Percentiles rank a stretch among this genome's conserved stretches.
These are phyloP conservation scores for Capricornis sumatraensis DNA, from an alignment of 2,113 vertebrate genomes.

Conservation along the genomic window DNA sequence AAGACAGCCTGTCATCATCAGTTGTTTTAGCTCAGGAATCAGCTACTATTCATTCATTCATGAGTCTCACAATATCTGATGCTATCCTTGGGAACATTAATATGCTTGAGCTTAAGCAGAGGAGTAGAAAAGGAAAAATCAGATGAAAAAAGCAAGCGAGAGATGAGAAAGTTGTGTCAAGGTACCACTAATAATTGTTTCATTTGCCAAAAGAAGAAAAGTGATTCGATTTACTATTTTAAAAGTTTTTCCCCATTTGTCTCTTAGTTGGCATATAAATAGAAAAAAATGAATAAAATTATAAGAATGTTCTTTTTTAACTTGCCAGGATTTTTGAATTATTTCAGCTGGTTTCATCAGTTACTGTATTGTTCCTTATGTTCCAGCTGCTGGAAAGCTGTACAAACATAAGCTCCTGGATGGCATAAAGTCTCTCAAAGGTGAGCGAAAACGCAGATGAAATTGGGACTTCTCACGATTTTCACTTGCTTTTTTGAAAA, in stretches of 20 bases:
- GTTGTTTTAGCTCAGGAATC: not conserved
- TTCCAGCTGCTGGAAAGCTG: conserved; percentile 30
- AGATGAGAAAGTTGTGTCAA: not conserved
- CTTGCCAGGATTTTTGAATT: not conserved
- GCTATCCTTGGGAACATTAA: not conserved
- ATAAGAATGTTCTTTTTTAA: not conserved
- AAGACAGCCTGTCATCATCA: not conserved
- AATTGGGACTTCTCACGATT: not conserved
- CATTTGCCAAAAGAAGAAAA: not conserved
- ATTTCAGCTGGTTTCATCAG: not conserved
- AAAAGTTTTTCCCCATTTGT: not conserved
- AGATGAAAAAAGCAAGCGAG: not conserved
- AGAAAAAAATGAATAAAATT: not conserved
- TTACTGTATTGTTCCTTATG: not conserved
- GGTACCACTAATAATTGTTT: not conserved
- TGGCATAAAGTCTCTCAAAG: not conserved
- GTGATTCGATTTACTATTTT: not conserved
- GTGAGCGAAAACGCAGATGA: conserved; percentile 29
- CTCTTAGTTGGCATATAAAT: not conserved
- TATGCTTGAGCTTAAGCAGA: not conserved
- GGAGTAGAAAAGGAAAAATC: not conserved
- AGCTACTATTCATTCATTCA: not conserved
- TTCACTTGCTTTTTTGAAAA: not conserved
- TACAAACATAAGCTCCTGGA: not conserved
- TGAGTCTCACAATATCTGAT: not conserved